A percentile compares a stretch with the other conserved stretches of the same genome.
Evolutionary conservation across 1,140 invertebrate species (phyloP).

Genomic region (Hylyphantes graminicola): DNA sequence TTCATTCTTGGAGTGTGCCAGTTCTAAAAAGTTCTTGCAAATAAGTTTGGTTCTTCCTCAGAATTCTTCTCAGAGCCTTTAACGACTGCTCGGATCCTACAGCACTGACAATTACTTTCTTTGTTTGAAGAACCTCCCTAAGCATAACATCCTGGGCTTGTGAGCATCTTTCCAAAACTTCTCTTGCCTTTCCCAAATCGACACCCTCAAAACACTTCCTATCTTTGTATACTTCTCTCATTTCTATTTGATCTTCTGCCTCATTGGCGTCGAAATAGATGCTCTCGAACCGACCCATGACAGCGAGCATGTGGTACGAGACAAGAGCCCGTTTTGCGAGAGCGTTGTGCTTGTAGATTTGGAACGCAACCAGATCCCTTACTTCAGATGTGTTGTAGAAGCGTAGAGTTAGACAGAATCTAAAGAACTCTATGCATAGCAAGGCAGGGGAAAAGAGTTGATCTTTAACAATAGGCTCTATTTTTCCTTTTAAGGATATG

Average conservation of each 20-base stretch:
- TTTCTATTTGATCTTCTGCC: background rate
- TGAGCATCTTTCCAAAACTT: background rate
- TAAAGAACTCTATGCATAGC: constrained; percentile 20
- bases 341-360: background rate
- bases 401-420: constrained; percentile 16
- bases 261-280: background rate
- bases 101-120: constrained; percentile 27
- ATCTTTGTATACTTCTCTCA: constrained; percentile 23
- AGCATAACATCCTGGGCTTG: background rate
- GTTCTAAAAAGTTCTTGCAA: too few relatives aligned
- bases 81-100: constrained; percentile 13
- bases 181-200: background rate
- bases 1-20: too few relatives aligned
- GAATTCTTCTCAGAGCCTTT: background rate
- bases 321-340: constrained; percentile 18
- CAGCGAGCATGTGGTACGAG: constrained; percentile 9
- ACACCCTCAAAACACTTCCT: background rate
- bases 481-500: background rate
- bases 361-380: background rate
- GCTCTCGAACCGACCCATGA: background rate
- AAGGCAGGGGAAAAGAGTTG: constrained; percentile 3
- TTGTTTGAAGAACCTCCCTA: constrained; percentile 9
- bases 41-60: constrained; percentile 11
- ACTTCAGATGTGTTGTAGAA: constrained; percentile 26
- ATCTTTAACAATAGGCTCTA: background rate